Evolutionary conservation across 2,888 invertebrate species (phyloP), one percentile per base, ranked within the genome.

Genomic region (Hoplodrina ambigua): DNA sequence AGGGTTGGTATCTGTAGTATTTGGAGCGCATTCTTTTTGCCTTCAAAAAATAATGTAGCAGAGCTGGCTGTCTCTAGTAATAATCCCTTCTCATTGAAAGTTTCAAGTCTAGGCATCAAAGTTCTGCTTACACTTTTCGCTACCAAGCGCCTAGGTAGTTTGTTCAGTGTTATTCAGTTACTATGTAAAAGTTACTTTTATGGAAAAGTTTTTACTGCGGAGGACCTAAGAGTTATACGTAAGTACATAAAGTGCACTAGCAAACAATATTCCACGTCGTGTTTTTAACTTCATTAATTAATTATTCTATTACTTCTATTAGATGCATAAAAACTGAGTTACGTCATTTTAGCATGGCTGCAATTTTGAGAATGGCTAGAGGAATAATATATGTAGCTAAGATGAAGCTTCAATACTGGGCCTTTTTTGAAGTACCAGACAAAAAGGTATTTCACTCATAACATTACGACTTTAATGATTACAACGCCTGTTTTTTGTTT

Each of bases 181-280:
- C 15, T 15, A 55, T 50, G 3, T 19, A 50, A 62, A 62, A 44
- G n/a, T 15, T 44, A 59, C 37, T 37, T 41, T 17, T 19, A 13
- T 13, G 17, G 7, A 19, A 15, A 53, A 46, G 19, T 52, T 73
- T 20, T 63, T 25, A 41, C 25, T 17, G n/a, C n/a, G 1, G 44
- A 37, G 46, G 19, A 57, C 33, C 19, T 33, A 33, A 33, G 19
- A 30, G 17, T 50, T 44, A 25, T 25, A 25, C 25, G 25, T 25
- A 58, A 44, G 41, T 63, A 25, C 19, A 25, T 59, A 20, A 37
- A 49, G 13, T 19, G 19, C 37, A 25, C 7, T 33, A 30, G 19
- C 50, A 63, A 76, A 69, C n/a, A 50, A 56, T 69, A 53, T 76
- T 59, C 30, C 55, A 0, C 20, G 19, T 62, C 10, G 17, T 57